phyloP scores from a whole-genome alignment of 2,113 vertebrate genomes.

The Albula glossodonta region DNA sequence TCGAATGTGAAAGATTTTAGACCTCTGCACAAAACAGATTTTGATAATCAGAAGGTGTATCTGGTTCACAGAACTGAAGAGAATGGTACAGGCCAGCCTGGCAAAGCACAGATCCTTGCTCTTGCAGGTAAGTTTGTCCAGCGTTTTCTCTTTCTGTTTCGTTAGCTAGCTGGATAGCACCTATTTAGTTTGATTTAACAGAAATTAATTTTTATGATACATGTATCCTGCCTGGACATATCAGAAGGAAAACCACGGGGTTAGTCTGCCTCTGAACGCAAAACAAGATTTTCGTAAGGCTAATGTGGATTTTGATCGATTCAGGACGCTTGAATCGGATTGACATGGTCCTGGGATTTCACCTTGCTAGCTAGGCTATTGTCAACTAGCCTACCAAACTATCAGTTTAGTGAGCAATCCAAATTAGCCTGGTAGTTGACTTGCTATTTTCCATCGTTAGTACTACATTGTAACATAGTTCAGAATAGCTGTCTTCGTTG shows the following conservation, averaged over 20 bases:
- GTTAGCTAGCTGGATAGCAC: neutral
- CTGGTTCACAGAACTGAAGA: constrained; percentile 81
- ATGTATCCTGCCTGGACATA: constrained; percentile 6
- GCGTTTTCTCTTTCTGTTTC: constrained; percentile 13
- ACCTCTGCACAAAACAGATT: constrained; percentile 87
- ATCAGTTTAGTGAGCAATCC: constrained; percentile 47
- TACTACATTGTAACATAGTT: constrained; percentile 36
- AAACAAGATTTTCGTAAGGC: neutral
- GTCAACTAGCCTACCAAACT: constrained; percentile 47
- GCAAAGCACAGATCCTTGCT: constrained; percentile 93
- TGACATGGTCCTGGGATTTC: neutral
- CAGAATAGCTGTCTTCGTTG: constrained; percentile 45
- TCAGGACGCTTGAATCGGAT: neutral
- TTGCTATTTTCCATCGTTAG: neutral
- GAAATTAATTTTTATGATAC: neutral
- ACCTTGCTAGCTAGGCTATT: neutral
- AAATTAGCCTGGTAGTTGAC: constrained; percentile 42
- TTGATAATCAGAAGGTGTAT: constrained; percentile 97
- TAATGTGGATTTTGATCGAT: constrained; percentile 8
- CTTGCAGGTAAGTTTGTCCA: constrained; percentile 85
- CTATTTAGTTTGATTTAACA: neutral
- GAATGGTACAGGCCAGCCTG: constrained; percentile 81
- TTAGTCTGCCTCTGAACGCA: neutral
- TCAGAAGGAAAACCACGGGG: constrained; percentile 5
- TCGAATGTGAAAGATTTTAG: constrained; percentile 87